These are phyloP conservation scores for Eriocheir sinensis DNA, from an alignment of 1,140 invertebrate genomes.

Conservation along the genomic window DNA sequence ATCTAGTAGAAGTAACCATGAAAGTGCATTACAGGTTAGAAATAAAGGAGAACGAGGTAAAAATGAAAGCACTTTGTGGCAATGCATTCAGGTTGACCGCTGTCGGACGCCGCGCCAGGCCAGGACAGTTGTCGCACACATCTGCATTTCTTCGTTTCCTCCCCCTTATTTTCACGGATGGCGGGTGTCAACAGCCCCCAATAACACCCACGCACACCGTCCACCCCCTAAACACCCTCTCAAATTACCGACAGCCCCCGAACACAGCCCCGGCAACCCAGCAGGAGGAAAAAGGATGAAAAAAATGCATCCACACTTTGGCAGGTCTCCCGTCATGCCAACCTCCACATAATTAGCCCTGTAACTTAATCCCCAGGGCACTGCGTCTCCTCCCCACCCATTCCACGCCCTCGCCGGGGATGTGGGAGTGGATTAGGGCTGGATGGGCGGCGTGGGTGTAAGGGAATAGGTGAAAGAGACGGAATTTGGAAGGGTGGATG, in stretches of 20 bases:
- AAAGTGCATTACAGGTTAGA: neutral
- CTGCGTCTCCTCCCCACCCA: neutral
- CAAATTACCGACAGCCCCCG: neutral
- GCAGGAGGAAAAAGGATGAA: neutral
- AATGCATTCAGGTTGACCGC: neutral
- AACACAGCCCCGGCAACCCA: neutral
- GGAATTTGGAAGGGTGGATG: no score
- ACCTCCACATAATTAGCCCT: neutral
- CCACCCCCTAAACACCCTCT: neutral
- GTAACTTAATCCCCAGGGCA: slow-evolving; percentile 13
- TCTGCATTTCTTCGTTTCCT: neutral
- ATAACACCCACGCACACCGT: neutral
- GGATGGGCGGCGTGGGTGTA: neutral
- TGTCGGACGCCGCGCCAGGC: neutral
- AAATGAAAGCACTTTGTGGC: neutral
- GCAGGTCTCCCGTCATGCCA: neutral
- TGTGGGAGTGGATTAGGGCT: neutral
- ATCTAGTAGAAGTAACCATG: neutral
- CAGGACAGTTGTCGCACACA: neutral
- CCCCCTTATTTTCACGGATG: neutral
- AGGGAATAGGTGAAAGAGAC: no score
- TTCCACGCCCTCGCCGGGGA: neutral
- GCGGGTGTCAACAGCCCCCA: neutral
- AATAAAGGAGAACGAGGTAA: neutral
- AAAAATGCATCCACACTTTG: neutral